Conservation (phyloP, 2,888 invertebrate species). For the Drosophila neotestacea region DNA sequence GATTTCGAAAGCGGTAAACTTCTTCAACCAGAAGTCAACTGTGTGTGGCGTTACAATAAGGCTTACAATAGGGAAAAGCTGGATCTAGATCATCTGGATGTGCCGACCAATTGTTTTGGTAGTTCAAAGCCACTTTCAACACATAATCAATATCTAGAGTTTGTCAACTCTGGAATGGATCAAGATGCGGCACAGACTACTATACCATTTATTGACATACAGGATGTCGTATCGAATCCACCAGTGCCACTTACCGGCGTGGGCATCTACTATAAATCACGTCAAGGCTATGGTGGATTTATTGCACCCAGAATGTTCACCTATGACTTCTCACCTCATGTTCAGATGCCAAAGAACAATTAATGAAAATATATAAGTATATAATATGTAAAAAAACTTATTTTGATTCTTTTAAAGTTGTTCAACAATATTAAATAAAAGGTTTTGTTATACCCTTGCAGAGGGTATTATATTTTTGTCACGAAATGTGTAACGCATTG, state of each 20-base stretch:
- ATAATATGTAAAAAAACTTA: too few relatives aligned
- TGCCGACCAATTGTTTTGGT: constrained; percentile 87
- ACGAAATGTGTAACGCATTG: too few relatives aligned
- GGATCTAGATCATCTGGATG: constrained; percentile 87
- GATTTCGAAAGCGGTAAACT: constrained; percentile 91
- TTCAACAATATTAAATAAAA: too few relatives aligned
- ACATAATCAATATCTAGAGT: constrained; percentile 90
- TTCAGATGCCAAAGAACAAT: constrained; percentile 81
- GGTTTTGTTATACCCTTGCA: too few relatives aligned
- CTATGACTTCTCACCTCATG: constrained; percentile 90
- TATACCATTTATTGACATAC: constrained; percentile 92
- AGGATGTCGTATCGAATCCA: constrained; percentile 89
- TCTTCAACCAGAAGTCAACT: constrained; percentile 87
- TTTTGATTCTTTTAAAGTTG: too few relatives aligned
- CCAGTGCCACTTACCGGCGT: constrained; percentile 90
- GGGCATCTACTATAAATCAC: constrained; percentile 92
- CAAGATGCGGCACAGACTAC: constrained; percentile 93
- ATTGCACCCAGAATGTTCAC: constrained; percentile 91
- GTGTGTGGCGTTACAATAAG: constrained; percentile 93
- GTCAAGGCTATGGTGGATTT: constrained; percentile 90
- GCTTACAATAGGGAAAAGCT: constrained; percentile 87
- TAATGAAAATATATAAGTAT: too few relatives aligned
- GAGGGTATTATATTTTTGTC: too few relatives aligned
- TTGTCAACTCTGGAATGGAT: constrained; percentile 89
- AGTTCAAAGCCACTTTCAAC: constrained; percentile 87